Base-by-base conservation (phyloP, 1,140 invertebrate genomes). In the Drosophila ohnishii region DNA sequence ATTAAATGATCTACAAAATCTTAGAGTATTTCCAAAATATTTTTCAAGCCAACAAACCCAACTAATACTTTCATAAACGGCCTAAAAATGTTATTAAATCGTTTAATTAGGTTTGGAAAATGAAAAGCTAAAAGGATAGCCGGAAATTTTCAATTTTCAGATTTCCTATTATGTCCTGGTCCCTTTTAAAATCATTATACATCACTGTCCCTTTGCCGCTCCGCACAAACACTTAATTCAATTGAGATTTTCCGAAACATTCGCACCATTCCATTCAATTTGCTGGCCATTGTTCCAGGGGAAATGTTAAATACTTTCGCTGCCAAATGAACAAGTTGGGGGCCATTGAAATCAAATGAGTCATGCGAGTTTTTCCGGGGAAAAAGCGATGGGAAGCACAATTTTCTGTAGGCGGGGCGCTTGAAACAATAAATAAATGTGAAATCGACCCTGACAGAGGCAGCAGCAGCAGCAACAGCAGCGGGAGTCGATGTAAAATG, bases 311-410 rank as follows among this genome's bases (percentile, higher is more conserved):
- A 86, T 85, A 81, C 83, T 78, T 82, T 86, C 59, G 53, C 71
- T 75, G 78, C 70, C 75, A 85, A 86, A 82, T 86, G 82, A 76
- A 86, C 79, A 86, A 81, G 73, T 87, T 78, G 69, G 47, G 47
- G 51, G 19, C 83, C 66, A 83, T 86, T 86, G 75, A 82, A 87
- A 87, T 87, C 58, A 86, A 86, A 82, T 86, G 83, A 86, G 79
- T 87, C 83, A 87, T 85, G 70, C 58, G 42, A 65, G 64, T 45
- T 75, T 75, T 75, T 64, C 75, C n/a, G 4, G 10, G 30, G 11
- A 48, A 25, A 37, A 14, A 5, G 48, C 34, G 11, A 40, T 35
- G 32, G 40, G 47, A 14, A 35, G 35, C 34, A 48, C 50, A 42
- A 45, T 75, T 70, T 47, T 64, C 59, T 22, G 22, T 62, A 59